A percentile compares a stretch with the other conserved stretches of the same genome.
These are phyloP conservation scores for Urocolius indicus DNA, from an alignment of 2,113 vertebrate species.

Conservation along the genomic window DNA sequence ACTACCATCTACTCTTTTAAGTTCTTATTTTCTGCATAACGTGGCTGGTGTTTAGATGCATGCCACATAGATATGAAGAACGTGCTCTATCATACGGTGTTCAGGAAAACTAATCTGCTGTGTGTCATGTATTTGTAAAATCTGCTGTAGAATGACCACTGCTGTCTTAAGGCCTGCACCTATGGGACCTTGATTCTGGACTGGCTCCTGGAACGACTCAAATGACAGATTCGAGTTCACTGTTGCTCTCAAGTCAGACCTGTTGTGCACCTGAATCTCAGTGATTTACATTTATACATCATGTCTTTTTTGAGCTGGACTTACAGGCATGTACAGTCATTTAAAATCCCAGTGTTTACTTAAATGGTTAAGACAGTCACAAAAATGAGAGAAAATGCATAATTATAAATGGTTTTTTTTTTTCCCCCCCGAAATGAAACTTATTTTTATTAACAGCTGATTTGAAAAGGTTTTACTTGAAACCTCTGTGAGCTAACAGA, in stretches of 20 bases:
- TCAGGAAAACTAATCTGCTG: not conserved
- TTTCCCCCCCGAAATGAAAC: not conserved
- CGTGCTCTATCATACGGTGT: not conserved
- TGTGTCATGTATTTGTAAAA: not conserved
- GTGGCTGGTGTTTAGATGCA: not conserved
- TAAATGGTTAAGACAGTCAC: not conserved
- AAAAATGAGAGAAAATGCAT: not conserved
- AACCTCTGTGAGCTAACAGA: not conserved
- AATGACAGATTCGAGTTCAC: not conserved
- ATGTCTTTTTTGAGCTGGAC: not conserved
- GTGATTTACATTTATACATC: not conserved
- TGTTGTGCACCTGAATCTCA: not conserved
- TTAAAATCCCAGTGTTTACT: not conserved
- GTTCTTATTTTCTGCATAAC: not conserved
- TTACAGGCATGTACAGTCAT: accelerated
- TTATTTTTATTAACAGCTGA: not conserved
- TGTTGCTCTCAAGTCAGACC: not conserved
- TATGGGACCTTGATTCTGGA: not conserved
- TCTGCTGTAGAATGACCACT: not conserved
- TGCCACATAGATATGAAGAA: not conserved
- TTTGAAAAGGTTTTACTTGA: not conserved
- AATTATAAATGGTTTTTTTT: not conserved
- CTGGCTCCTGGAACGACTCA: not conserved
- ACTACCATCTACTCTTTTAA: not conserved
- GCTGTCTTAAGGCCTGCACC: not conserved